phyloP scores from a whole-genome alignment of 2,113 vertebrate species.

The Melanocharis versteri region DNA sequence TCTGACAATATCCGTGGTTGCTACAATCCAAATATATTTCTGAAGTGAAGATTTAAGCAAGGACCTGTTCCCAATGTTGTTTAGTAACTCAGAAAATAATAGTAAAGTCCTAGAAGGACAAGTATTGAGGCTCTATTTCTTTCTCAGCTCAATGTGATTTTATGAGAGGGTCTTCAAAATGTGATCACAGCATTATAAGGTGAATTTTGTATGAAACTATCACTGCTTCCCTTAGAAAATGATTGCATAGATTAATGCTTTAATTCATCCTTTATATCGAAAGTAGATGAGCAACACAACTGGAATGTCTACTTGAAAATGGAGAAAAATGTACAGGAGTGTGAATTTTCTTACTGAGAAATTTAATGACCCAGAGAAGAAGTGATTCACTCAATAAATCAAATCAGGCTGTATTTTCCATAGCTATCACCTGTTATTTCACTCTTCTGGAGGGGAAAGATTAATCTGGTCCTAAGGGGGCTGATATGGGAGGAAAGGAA shows the following conservation, averaged over 20 bases:
- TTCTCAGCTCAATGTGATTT: neutral
- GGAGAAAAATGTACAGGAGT: neutral
- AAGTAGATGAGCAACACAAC: conserved; percentile 6
- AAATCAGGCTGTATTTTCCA: neutral
- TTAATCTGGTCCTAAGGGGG: neutral
- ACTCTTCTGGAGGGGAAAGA: neutral
- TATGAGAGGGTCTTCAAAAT: neutral
- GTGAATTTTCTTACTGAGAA: neutral
- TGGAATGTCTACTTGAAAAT: neutral
- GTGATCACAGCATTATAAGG: neutral
- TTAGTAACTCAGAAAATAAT: neutral
- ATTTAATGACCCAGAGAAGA: neutral
- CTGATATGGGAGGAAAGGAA: neutral
- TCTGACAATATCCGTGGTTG: neutral
- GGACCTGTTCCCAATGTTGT: neutral
- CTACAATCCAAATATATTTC: neutral
- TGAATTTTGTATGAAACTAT: neutral
- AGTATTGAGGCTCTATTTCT: neutral
- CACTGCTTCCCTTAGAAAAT: neutral
- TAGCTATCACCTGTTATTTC: neutral
- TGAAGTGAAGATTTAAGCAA: neutral
- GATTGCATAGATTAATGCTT: neutral
- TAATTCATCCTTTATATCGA: conserved; percentile 13
- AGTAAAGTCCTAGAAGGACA: neutral
- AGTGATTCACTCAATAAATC: neutral